Evolutionary conservation across 1,140 invertebrate species (phyloP), one percentile per base, ranked within the genome.

Genomic region (Saxidomus purpurata): DNA sequence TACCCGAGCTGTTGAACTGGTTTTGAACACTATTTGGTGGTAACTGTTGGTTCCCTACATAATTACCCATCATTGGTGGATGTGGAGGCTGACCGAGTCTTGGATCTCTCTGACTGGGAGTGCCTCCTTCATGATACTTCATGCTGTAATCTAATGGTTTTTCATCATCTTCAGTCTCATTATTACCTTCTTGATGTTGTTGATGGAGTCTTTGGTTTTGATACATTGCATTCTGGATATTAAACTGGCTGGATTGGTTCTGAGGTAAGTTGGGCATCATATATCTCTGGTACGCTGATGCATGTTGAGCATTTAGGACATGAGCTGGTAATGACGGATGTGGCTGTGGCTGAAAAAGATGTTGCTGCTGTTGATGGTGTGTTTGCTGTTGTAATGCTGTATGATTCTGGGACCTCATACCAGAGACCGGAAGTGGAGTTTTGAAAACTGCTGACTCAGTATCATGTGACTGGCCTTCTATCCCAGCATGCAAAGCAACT

Each of bases 121-220:
- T 19, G 49, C 79, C 88, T 15, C 80, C 80, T 59, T 93, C 91
- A 36, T 90, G 90, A 71, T 93, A 95, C 71, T 95, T 95, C 59
- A 94, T 87, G 79, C 94, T 95, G 52, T 94, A 95, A 74, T 95
- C 94, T 6, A 95, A 90, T 3, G 94, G 94, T 74, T 95, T 89
- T 8, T 95, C 94, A 74, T 90, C 90, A n/a, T 91, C 91, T 19
- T 93, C 91, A 59, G 89, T 89, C 15, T 90, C 90, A 25, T 93
- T 90, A 22, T 55, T 49, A 36, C 77, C 71, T 2, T 76, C 61
- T 19, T 59, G 31, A 34, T 36, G 40, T 28, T 80, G 59, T 36
- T 47, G 59, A 31, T 74, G 87, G 0, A 61, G 31, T 31, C 36
- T 19, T 67, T 80, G 49, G 67, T 40, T 79, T 71, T 36, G 52